phyloP scores from a whole-genome alignment of 1,140 invertebrate genomes.

The Psix sp. region DNA sequence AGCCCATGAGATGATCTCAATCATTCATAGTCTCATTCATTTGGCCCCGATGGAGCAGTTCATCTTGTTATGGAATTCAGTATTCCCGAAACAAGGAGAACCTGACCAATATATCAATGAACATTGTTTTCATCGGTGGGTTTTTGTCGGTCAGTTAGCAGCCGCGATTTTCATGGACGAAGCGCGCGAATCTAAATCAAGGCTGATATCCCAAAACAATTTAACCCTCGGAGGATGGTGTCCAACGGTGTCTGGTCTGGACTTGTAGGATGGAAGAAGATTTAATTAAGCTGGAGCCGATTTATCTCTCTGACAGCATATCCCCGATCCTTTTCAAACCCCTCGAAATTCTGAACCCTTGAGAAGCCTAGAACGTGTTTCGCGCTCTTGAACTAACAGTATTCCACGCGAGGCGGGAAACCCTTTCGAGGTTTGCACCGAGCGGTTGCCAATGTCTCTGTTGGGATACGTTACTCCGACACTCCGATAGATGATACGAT shows the following conservation, averaged over 20 bases:
- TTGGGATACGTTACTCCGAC: slow-evolving; percentile 15
- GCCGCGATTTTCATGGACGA: slow-evolving; percentile 67
- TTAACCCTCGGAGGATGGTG: slow-evolving; percentile 66
- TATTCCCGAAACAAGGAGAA: slow-evolving; percentile 17
- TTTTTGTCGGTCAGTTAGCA: slow-evolving; percentile 65
- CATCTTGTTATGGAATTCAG: slow-evolving; percentile 30
- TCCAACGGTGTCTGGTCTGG: slow-evolving; percentile 64
- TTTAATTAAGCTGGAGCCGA: slow-evolving; percentile 78
- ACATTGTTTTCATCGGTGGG: slow-evolving; percentile 36
- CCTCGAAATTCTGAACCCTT: slow-evolving; percentile 66
- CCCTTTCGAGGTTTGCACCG: slow-evolving; percentile 58
- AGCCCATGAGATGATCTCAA: slow-evolving; percentile 22
- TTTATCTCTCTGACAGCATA: slow-evolving; percentile 77
- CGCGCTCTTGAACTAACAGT: slow-evolving; percentile 58
- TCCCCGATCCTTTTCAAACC: slow-evolving; percentile 68
- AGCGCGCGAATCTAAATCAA: slow-evolving; percentile 72
- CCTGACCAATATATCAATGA: slow-evolving; percentile 44
- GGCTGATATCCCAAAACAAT: slow-evolving; percentile 76
- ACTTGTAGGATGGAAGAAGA: slow-evolving; percentile 75
- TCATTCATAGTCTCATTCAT: slow-evolving; percentile 24
- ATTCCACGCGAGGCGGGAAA: slow-evolving; percentile 52
- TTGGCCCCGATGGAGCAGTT: slow-evolving; percentile 24
- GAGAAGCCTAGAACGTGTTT: slow-evolving; percentile 67
- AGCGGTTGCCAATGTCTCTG: slow-evolving; percentile 34
- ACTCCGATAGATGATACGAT: slow-evolving; percentile 38